Evolutionary conservation across 2,113 vertebrate species (phyloP).

Genomic region (Spea multiplicata): DNA sequence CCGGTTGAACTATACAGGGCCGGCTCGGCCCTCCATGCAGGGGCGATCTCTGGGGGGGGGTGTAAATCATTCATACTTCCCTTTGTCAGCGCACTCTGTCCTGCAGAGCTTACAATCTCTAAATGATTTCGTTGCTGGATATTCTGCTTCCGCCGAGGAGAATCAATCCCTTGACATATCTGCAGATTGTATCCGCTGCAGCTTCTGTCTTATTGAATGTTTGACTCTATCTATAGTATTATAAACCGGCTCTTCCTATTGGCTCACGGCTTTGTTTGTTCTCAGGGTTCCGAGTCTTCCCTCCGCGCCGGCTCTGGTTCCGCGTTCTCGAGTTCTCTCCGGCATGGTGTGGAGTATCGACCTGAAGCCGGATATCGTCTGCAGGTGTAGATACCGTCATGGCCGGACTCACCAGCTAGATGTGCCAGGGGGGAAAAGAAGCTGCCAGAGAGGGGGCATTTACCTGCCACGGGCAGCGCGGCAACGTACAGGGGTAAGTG

Average conservation of each 20-base stretch:
- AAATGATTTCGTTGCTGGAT: no score
- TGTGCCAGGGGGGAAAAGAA: conserved; percentile 45
- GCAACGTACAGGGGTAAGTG: conserved; percentile 51
- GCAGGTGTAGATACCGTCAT: conserved; percentile 53
- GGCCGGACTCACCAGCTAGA: conserved; percentile 54
- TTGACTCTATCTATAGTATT: no score
- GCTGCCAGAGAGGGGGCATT: conserved; percentile 18
- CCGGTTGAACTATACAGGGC: no score
- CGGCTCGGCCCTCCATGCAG: no score
- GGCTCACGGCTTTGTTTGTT: neutral
- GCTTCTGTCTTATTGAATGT: no score
- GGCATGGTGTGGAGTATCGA: conserved; percentile 66
- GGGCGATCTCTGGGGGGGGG: no score
- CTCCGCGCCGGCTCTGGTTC: neutral
- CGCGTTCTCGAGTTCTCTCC: conserved; percentile 20
- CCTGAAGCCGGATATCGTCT: conserved; percentile 55
- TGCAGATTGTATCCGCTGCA: no score
- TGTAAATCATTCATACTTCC: no score
- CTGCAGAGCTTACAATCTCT: no score
- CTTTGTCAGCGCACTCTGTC: no score
- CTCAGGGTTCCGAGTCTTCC: neutral
- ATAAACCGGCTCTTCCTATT: neutral
- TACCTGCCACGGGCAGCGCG: neutral
- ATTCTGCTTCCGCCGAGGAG: no score
- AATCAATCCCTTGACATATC: no score